Conservation (phyloP, 2,113 vertebrate genomes). For the Merops nubicus region DNA sequence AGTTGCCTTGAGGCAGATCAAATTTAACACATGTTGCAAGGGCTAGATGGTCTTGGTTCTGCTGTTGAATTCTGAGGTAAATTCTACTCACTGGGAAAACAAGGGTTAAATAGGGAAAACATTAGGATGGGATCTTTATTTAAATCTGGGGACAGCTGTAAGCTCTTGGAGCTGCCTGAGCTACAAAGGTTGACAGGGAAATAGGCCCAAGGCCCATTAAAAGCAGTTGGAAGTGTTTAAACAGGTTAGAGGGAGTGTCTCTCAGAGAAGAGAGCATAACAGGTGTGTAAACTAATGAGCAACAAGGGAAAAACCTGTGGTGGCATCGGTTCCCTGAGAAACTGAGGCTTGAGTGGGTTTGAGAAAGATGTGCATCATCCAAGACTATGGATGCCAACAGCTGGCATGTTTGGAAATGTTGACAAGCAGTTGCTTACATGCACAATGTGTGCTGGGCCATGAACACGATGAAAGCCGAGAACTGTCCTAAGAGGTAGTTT, state of each 20-base stretch:
- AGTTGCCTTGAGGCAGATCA: neutral
- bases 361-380: neutral
- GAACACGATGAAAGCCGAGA: neutral
- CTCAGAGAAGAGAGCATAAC: neutral
- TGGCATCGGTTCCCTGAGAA: neutral
- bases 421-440: neutral
- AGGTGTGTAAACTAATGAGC: neutral
- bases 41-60: neutral
- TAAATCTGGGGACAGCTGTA: neutral
- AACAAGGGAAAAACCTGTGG: neutral
- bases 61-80: neutral
- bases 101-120: neutral
- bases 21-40: neutral
- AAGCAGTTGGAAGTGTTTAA: neutral
- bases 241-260: neutral
- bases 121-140: neutral
- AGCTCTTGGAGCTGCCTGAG: neutral
- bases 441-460: rapidly evolving
- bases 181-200: neutral
- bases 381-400: neutral
- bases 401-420: neutral
- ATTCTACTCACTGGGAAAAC: neutral
- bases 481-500: neutral
- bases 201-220: neutral
- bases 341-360: neutral